Percentiles rank a stretch among this genome's conserved stretches.
Conservation (phyloP, 2,888 invertebrate species). For the Scaptomyza polygonia region DNA sequence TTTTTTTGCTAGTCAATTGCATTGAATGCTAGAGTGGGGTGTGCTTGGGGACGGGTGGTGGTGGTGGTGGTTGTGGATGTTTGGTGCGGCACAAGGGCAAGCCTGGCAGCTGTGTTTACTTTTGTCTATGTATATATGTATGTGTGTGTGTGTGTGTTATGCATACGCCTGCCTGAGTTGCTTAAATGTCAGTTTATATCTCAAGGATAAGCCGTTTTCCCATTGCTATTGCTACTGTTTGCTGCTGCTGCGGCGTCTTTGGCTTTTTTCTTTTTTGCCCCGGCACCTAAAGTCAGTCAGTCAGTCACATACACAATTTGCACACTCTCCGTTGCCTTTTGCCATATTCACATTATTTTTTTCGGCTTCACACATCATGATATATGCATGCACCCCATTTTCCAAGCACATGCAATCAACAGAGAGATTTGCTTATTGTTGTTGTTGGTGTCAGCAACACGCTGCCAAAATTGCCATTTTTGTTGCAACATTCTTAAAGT, state of each 20-base stretch:
- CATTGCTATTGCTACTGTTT: conserved; percentile 45
- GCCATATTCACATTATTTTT: conserved; percentile 49
- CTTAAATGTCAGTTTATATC: conserved; percentile 81
- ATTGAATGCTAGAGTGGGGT: conserved; percentile 39
- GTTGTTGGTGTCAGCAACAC: conserved; percentile 8
- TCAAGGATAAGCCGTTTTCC: conserved; percentile 80
- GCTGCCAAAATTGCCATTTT: conserved; percentile 30
- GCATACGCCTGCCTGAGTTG: conserved; percentile 75
- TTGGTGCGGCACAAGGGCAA: conserved; percentile 48
- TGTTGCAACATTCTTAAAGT: conserved; percentile 17
- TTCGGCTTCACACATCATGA: conserved; percentile 61
- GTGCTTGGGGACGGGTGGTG: neutral
- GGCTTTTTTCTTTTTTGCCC: conserved; percentile 38
- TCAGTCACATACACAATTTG: conserved; percentile 1
- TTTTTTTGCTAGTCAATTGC: conserved; percentile 51
- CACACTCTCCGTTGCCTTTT: conserved; percentile 5
- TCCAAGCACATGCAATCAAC: conserved; percentile 30
- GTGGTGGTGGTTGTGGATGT: neutral
- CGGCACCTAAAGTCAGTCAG: conserved; percentile 21
- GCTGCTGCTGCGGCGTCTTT: conserved; percentile 43
- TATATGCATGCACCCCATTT: conserved; percentile 51
- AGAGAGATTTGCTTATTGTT: conserved; percentile 14
- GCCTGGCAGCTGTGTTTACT: conserved; percentile 57
- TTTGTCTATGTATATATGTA: conserved; percentile 41
- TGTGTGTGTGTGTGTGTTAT: conserved; percentile 40